These are phyloP conservation scores for Silurus glanis DNA, from an alignment of 2,113 vertebrate species.

Conservation along the genomic window DNA sequence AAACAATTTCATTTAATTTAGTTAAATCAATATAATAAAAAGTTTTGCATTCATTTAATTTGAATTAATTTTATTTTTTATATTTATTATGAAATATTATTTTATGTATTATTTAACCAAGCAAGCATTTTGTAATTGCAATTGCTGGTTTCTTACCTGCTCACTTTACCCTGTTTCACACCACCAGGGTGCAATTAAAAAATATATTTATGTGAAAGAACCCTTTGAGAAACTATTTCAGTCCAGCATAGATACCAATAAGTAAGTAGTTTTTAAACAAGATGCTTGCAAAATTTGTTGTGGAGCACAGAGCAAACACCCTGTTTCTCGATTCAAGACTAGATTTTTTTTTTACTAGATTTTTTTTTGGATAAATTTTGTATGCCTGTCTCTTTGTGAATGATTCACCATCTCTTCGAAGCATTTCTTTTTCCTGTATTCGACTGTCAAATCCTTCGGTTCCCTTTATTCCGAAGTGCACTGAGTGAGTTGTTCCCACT, in stretches of 20 bases:
- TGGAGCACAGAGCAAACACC: background rate
- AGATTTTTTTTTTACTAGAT: background rate
- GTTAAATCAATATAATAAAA: too few species aligned
- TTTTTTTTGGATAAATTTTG: background rate
- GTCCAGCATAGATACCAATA: background rate
- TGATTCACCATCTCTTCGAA: slow-evolving; percentile 23
- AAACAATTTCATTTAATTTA: too few species aligned
- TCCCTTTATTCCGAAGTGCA: background rate
- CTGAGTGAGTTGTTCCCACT: background rate
- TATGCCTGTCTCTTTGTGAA: background rate
- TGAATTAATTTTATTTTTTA: too few species aligned
- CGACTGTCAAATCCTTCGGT: slow-evolving; percentile 5
- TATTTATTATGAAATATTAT: too few species aligned
- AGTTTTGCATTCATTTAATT: too few species aligned
- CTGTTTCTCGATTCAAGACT: background rate
- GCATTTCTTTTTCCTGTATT: slow-evolving; percentile 4
- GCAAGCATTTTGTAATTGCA: too few species aligned
- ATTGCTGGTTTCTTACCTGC: too few species aligned
- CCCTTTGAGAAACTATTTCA: background rate
- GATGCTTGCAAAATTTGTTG: background rate
- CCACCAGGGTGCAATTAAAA: background rate
- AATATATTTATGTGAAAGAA: background rate
- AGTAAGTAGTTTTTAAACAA: background rate
- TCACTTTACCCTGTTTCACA: too few species aligned
- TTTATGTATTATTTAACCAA: too few species aligned